phyloP scores from a whole-genome alignment of 2,113 vertebrate genomes.

The Calyptomena viridis region DNA sequence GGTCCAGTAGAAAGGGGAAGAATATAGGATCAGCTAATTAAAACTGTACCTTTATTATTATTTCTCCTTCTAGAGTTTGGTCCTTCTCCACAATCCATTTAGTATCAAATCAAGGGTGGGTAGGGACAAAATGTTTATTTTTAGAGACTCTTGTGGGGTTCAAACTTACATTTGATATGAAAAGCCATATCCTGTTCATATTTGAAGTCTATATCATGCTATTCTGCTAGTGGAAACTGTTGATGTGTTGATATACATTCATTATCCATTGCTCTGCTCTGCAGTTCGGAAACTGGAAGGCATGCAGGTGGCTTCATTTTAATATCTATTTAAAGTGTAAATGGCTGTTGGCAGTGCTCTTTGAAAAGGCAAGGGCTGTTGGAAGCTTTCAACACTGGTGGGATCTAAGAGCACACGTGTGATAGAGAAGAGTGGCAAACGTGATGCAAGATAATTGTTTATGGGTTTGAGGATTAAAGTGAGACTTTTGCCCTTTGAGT shows the following conservation, averaged over 20 bases:
- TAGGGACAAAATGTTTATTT: conserved; percentile 65
- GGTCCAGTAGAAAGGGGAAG: background rate
- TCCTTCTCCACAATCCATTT: conserved; percentile 74
- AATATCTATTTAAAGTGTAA: conserved; percentile 60
- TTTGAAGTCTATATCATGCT: conserved; percentile 69
- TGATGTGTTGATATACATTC: conserved; percentile 56
- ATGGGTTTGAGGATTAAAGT: conserved; percentile 4
- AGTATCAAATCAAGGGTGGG: conserved; percentile 46
- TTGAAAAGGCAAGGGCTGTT: conserved; percentile 44
- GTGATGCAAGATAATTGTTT: background rate
- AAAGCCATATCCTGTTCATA: conserved; percentile 79
- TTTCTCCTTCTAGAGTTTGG: conserved; percentile 55
- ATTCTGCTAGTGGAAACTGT: conserved; percentile 65
- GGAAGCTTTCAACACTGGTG: conserved; percentile 12
- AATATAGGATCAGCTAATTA: conserved; percentile 20
- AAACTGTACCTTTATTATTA: conserved; percentile 66
- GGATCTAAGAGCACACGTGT: background rate
- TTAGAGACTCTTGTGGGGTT: conserved; percentile 77
- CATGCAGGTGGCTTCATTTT: conserved; percentile 57
- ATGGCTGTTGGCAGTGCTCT: conserved; percentile 36
- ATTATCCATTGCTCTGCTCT: conserved; percentile 45
- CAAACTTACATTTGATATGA: conserved; percentile 78
- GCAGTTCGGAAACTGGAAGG: conserved; percentile 14
- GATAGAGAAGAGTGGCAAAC: background rate
- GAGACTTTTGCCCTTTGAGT: background rate